A percentile compares a stretch with the other conserved stretches of the same genome.
Evolutionary conservation across 1,140 invertebrate species (phyloP).

Genomic region (Listronotus bonariensis): DNA sequence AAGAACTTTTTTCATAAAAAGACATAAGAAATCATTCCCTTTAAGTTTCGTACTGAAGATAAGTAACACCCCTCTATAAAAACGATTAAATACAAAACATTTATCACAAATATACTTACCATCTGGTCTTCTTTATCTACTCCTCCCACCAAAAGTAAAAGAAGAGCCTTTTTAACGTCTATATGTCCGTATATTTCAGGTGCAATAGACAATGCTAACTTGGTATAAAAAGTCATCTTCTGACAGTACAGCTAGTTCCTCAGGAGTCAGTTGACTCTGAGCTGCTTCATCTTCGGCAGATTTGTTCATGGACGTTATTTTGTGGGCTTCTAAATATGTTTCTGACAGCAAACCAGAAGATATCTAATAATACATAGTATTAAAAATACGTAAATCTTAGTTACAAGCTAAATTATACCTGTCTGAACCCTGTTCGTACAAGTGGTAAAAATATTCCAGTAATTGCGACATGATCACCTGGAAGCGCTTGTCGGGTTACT

Average conservation of each 20-base stretch:
- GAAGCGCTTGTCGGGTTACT: constrained; percentile 84
- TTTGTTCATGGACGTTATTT: constrained; percentile 79
- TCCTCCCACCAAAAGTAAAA: constrained; percentile 93
- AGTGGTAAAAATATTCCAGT: constrained; percentile 93
- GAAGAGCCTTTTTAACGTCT: constrained; percentile 96
- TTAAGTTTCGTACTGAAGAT: no score
- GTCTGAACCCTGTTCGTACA: constrained; percentile 79
- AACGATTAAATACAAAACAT: no score
- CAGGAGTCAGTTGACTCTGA: constrained; percentile 74
- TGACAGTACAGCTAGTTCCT: constrained; percentile 75
- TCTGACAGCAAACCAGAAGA: constrained; percentile 88
- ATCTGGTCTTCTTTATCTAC: constrained; percentile 86
- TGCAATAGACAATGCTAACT: constrained; percentile 90
- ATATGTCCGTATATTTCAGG: constrained; percentile 99
- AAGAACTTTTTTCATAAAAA: no score
- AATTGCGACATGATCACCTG: constrained; percentile 93
- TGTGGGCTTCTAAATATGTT: constrained; percentile 91
- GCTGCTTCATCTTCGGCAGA: constrained; percentile 75
- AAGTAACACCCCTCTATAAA: no score
- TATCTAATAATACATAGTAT: constrained; percentile 54
- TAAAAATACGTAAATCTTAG: no score
- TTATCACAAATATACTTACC: constrained; percentile 63
- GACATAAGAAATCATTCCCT: no score
- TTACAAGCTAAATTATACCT: constrained; percentile 49
- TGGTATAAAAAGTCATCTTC: constrained; percentile 92